Base-by-base conservation (phyloP, 2,888 invertebrate genomes). In the Drosophila longiperda region DNA sequence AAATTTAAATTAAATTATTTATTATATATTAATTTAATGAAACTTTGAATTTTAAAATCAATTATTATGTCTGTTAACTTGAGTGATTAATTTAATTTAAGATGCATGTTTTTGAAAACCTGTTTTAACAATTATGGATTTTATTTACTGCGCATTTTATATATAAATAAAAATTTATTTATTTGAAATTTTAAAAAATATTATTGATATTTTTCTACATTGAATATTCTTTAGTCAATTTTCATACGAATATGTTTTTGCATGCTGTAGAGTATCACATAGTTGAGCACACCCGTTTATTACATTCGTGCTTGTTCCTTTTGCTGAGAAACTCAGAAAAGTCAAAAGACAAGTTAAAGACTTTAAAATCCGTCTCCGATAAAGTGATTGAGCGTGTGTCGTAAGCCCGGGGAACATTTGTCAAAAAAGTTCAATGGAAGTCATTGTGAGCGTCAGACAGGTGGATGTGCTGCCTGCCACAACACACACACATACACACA, bases 281-380 rank as follows among this genome's bases (percentile, higher is more conserved):
- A 3, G 17, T 23, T 26, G 17, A 49, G 12, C 26, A 49, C 20
- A 1, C 1, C 8, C 9, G 3, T 4, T 4, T 3, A 8, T 26
- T 3, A 29, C 8, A 20, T 4, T 20, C 32, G 17, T 5, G 20
- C 17, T 33, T 68, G 26, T 36, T 32, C 49, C 40, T 49, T 49
- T 33, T 36, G 60, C 45, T 59, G 62, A 52, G 38, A 52, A 69
- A 61, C 74, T 69, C 55, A 57, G 71, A 72, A 82, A 88, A 86
- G 84, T 87, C 87, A 87, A 83, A 71, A 75, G 84, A 84, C 86
- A 87, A 83, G 83, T 89, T 83, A 80, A 84, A 81, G 83, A 89
- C 83, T 84, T 89, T 80, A 83, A 87, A 86, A 81, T 81, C 83
- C 87, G 75, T 62, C 83, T 73, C 75, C 71, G 74, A 79, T 77